Conservation (phyloP, 2,113 vertebrate genomes). For the Osmerus eperlanus region DNA sequence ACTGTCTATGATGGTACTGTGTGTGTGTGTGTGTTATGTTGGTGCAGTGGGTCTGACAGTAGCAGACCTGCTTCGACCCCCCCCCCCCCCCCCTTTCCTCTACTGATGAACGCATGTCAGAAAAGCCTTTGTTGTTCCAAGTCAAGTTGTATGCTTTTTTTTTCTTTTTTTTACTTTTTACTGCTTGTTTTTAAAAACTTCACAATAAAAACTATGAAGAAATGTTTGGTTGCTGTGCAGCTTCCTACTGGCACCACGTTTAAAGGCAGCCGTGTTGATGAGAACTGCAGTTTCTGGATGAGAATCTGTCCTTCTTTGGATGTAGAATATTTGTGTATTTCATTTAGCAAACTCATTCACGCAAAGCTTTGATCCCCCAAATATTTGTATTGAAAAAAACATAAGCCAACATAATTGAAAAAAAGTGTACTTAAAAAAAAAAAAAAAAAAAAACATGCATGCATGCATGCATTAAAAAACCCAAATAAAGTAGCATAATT, state of each 20-base stretch:
- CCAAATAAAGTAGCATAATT: no score
- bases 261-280: no score
- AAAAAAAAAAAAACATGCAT: no score
- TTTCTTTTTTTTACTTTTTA: constrained; percentile 83
- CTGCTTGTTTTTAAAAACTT: constrained; percentile 93
- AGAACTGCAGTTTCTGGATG: no score
- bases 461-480: no score
- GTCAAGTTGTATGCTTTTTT: constrained; percentile 61
- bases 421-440: no score
- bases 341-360: no score
- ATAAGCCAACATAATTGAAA: no score
- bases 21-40: background rate
- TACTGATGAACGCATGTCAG: background rate
- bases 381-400: background rate
- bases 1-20: background rate
- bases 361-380: background rate
- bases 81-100: background rate
- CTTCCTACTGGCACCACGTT: background rate
- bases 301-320: no score
- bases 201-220: constrained; percentile 84
- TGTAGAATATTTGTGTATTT: no score
- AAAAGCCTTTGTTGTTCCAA: constrained; percentile 30
- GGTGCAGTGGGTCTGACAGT: background rate
- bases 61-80: background rate
- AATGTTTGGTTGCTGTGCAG: background rate